These are phyloP conservation scores for Dendroctonus valens DNA, from an alignment of 1,140 invertebrate species.

Conservation along the genomic window DNA sequence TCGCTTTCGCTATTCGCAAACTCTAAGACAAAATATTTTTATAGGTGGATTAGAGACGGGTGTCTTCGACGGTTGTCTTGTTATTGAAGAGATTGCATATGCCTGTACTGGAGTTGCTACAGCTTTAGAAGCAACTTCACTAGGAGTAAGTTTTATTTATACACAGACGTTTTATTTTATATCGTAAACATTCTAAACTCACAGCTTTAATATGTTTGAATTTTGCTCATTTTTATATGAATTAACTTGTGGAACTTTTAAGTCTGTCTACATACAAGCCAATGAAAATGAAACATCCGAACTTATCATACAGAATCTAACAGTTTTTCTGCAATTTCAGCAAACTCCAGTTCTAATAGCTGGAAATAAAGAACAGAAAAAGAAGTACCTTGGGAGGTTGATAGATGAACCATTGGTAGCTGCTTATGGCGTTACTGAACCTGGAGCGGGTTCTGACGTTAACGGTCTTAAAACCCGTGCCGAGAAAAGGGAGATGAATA, in stretches of 20 bases:
- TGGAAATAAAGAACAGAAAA: conserved; percentile 86
- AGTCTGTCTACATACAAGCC: too few relatives aligned
- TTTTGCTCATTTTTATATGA: too few relatives aligned
- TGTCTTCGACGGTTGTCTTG: conserved; percentile 80
- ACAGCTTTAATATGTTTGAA: not conserved
- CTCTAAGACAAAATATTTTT: too few relatives aligned
- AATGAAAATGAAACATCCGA: too few relatives aligned
- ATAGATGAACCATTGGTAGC: conserved; percentile 85
- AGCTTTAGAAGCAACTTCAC: conserved; percentile 83
- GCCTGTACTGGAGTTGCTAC: conserved; percentile 94
- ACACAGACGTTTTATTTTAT: too few relatives aligned
- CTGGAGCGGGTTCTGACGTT: conserved; percentile 91
- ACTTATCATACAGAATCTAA: too few relatives aligned
- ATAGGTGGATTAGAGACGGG: conserved; percentile 77
- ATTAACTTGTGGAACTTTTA: too few relatives aligned
- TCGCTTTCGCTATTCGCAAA: too few relatives aligned
- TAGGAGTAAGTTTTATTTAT: conserved; percentile 58
- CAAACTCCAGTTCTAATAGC: conserved; percentile 84
- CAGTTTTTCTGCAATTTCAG: conserved; percentile 55
- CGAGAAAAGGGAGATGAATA: conserved; percentile 94
- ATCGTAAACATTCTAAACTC: not conserved
- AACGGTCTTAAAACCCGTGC: conserved; percentile 86
- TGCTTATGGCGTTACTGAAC: conserved; percentile 92
- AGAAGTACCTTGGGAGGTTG: conserved; percentile 87
- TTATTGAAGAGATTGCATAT: conserved; percentile 90